Evolutionary conservation across 2,113 vertebrate genomes (phyloP).

Genomic region (Pseudonaja textilis): DNA sequence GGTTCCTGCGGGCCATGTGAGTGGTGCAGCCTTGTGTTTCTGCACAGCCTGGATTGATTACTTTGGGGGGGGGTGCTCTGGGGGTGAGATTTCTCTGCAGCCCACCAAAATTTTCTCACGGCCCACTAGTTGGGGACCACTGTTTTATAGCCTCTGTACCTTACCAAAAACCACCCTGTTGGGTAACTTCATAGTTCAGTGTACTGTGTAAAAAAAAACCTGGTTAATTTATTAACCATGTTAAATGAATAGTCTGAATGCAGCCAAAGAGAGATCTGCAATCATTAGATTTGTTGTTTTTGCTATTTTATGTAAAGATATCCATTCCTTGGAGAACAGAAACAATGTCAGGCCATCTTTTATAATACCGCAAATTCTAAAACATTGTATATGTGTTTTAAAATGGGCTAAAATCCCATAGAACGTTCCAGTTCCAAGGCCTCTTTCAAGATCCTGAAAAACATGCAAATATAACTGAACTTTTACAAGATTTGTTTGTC

Average conservation of each 20-base stretch:
- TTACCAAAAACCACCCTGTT: neutral
- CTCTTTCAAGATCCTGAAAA: neutral
- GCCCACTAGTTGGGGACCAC: no score
- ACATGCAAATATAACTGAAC: neutral
- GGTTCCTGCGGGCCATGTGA: no score
- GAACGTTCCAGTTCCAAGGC: neutral
- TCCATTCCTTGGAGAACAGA: neutral
- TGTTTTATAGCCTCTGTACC: neutral
- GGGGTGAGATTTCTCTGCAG: no score
- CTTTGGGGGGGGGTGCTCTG: no score
- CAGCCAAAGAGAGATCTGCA: neutral
- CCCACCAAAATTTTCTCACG: no score
- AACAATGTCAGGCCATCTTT: neutral
- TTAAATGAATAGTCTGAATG: neutral
- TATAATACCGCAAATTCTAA: neutral
- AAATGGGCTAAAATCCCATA: neutral
- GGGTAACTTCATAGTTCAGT: neutral
- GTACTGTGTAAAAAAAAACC: neutral
- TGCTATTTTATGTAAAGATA: neutral
- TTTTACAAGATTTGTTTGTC: neutral
- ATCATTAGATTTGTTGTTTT: neutral
- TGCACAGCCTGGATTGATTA: no score
- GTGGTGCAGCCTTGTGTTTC: no score
- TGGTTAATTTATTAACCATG: neutral
- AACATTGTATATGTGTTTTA: neutral